Conservation (phyloP, 2,888 invertebrate species). For the Alloscopus bannaensis region DNA sequence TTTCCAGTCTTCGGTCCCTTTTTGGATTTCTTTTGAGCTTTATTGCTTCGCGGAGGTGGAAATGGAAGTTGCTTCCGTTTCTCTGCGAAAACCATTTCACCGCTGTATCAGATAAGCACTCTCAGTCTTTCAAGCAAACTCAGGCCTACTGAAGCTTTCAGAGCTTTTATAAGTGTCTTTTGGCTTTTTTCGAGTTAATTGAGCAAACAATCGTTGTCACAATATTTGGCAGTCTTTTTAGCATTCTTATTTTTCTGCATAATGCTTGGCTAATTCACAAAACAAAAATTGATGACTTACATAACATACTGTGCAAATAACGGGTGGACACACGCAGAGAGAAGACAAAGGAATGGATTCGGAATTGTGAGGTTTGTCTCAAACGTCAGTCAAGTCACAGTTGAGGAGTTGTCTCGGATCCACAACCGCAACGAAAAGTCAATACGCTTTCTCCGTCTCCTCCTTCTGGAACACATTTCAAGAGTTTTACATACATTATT, state of each 20-base stretch:
- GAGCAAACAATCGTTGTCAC: too few relatives aligned
- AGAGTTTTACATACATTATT: not conserved
- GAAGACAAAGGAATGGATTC: not conserved
- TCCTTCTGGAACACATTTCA: slow-evolving; percentile 15
- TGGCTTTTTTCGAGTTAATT: not conserved
- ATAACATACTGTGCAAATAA: too few relatives aligned
- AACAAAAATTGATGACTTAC: too few relatives aligned
- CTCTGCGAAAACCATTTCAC: slow-evolving; percentile 25
- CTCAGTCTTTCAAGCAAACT: not conserved
- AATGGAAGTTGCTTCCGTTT: slow-evolving; percentile 15
- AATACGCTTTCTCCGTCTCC: not conserved
- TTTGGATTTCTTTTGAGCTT: slow-evolving; percentile 12
- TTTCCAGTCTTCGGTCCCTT: not conserved
- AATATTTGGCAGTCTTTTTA: too few relatives aligned
- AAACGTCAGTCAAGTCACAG: not conserved
- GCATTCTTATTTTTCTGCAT: too few relatives aligned
- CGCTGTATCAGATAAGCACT: not conserved
- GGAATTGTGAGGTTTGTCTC: not conserved
- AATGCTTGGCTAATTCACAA: too few relatives aligned
- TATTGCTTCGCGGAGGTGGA: not conserved
- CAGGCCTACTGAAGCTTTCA: not conserved
- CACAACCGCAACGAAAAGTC: slow-evolving; percentile 6
- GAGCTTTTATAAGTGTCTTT: not conserved
- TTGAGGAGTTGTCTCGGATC: not conserved
- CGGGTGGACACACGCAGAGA: too few relatives aligned